Evolutionary conservation across 2,113 vertebrate genomes (phyloP), one percentile per base, ranked within the genome.

Genomic region (Peromyscus maniculatus): DNA sequence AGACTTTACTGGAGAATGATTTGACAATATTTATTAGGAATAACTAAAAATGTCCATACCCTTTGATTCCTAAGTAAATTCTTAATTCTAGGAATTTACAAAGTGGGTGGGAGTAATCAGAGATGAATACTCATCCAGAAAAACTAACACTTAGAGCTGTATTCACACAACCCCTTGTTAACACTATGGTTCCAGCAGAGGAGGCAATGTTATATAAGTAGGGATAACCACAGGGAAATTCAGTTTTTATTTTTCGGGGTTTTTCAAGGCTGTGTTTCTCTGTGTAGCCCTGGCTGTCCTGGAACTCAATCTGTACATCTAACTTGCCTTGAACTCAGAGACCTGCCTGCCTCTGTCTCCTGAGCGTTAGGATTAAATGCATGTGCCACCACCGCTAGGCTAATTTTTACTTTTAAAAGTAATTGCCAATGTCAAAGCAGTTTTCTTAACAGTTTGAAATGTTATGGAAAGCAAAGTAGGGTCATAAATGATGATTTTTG

Each of bases 331-430:
- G 52, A 52, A 52, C 52, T 52, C 52, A 52, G 52, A 52, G 52
- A 52, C 9, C 52, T 52, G 52, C 52, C 8, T 52, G 52, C 52
- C 52, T 52, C 52, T 52, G 52, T 11, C 52, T 52, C 52, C 52
- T 52, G 52, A 52, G 52, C 52, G 9, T 52, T 52, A 52, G 1
- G 10, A 52, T 52, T 52, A 13, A 55, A 55, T 13, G 55, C 12
- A 9, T 74, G n/a, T 11, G 15, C 28, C 28, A 79, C 46, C 77
- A 79, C 77, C 0, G 3, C 17, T 19, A 3, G 16, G 78, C 49
- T 79, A 55, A 93, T 88, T 79, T 96, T 94, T 67, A 88, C 52
- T 91, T 91, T 80, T 89, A 26, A 72, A 94, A 96, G 71, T 86
- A 97, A 90, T 0, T 59, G 11, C 62, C 33, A 74, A 43, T 57